Conservation (phyloP, 1,140 invertebrate species). For the roundworm (Caenorhabditis elegans) region WBcel235 BX284603.4:348001-348500, state of each 20-base stretch:
- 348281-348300: neutral
- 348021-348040: too few relatives aligned
- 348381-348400: constrained; percentile 5
- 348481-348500: too few relatives aligned
- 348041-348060: constrained; percentile 1
- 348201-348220: neutral
- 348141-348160: neutral
- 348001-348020: too few relatives aligned
- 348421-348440: neutral
- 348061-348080: neutral
- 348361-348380: neutral
- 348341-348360: constrained; percentile 6
- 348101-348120: constrained; percentile 22
- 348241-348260: neutral
- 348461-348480: neutral
- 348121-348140: constrained; percentile 11
- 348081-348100: neutral
- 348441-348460: neutral
- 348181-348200: neutral
- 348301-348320: constrained; percentile 21
- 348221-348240: neutral
- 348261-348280: neutral
- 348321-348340: neutral
- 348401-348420: too few relatives aligned
- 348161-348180: neutral